Base-by-base conservation (phyloP, 2,113 vertebrate genomes). In the Rhynchomys soricoides region DNA sequence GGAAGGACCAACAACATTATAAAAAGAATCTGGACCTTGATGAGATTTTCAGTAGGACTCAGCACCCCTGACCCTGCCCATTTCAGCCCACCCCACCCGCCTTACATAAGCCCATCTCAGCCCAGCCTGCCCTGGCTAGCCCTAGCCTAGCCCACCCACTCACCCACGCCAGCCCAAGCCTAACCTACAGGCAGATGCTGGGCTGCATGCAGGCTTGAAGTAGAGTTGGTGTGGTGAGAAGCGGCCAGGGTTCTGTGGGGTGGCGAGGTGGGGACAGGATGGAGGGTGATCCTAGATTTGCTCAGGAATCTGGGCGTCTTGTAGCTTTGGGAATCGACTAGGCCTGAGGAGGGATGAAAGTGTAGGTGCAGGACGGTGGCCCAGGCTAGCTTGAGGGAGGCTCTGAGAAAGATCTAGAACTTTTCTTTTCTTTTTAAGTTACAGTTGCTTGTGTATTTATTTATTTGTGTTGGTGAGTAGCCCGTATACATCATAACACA, bases 1-100 rank as follows among this genome's bases (percentile, higher is more conserved):
- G n/a, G 57, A 86, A 62, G 29, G 52, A 6, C 0, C 57, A 66
- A 70, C 90, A 97, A 85, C 70, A 92, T 95, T 97, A 37, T 83
- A 95, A 94, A 94, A 95, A 95, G 89, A 91, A 95, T 55, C 62
- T 66, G 31, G 88, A 91, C 81, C 81, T 93, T 93, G 90, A 96
- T 78, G 96, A 96, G 96, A 90, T 97, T 96, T 85, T 62, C 26
- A 19, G 26, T 95, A 92, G 79, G 94, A 85, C 68, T 92, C 86
- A 88, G 48, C 45, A 73, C n/a, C 89, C 59, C 62, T 2, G 5
- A 43, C 21, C 19, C n/a, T 26, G 11, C 13, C 81, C 13, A 16
- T 11, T 24, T 62, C 29, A 79, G 13, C 45, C 75, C 73, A 21
- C 17, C 70, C 70, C 37, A 40, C 37, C 70, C 70, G n/a, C 34